phyloP scores from a whole-genome alignment of 2,888 invertebrate genomes.

The Latrodectus elegans region DNA sequence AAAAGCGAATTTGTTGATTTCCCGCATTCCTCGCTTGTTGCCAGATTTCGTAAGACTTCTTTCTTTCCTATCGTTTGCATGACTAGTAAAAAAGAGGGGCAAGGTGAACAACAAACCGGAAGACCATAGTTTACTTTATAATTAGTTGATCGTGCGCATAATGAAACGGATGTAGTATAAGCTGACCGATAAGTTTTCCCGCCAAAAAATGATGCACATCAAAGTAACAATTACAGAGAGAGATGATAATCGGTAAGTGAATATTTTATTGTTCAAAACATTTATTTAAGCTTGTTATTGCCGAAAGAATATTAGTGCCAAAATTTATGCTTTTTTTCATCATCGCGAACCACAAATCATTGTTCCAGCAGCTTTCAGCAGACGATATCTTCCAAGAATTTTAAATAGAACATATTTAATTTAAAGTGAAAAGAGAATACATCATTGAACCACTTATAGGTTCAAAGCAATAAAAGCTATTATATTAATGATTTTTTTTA shows the following conservation, averaged over 20 bases:
- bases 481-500: too few relatives aligned
- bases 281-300: too few relatives aligned
- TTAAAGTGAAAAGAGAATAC: too few relatives aligned
- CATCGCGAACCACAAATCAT: too few relatives aligned
- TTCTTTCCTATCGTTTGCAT: background rate
- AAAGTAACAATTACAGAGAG: constrained; percentile 37
- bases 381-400: too few relatives aligned
- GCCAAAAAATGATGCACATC: constrained; percentile 45
- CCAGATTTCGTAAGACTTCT: constrained; percentile 38
- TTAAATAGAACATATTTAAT: too few relatives aligned
- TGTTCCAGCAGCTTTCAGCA: too few relatives aligned
- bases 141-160: background rate
- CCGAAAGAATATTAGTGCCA: too few relatives aligned
- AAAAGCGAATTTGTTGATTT: constrained; percentile 63
- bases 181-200: constrained; percentile 3
- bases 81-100: constrained; percentile 43
- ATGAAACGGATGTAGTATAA: background rate
- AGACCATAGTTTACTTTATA: background rate
- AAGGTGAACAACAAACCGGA: constrained; percentile 59
- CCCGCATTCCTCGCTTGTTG: constrained; percentile 27
- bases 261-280: background rate
- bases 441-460: too few relatives aligned
- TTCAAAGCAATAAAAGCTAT: too few relatives aligned
- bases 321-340: too few relatives aligned
- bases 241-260: constrained; percentile 47